Base-by-base conservation (phyloP, 2,888 invertebrate genomes). In the Euzetes globulus region DNA sequence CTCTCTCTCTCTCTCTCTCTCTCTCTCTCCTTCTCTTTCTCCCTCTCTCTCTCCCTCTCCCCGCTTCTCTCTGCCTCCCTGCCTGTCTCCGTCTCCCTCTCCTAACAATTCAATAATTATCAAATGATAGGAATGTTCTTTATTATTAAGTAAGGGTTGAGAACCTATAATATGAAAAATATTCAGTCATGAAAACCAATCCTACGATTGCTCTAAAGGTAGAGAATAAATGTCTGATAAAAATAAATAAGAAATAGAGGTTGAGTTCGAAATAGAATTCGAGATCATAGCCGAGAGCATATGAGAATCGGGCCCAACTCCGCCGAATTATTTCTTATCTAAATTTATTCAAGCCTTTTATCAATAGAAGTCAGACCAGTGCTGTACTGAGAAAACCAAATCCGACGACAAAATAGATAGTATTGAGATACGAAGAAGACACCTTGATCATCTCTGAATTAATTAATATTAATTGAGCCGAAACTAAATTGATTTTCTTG, bases 81-180 rank as follows among this genome's bases (percentile, higher is more conserved):
- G 6, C 13, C 50, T 50, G 3, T 50, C 50, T 50, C 15, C 13
- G 6, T n/a, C n/a, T 50, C n/a, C 19, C 22, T 22, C 25, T 22
- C 25, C 58, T 22, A 58, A 58, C 58, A 58, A 58, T 58, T 58
- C 25, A 58, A 58, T 58, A 58, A 58, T 58, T 58, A 58, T 58
- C 5, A 58, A 25, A 25, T 58, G 13, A 58, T 58, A 19, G 22
- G 19, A 13, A 25, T 58, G 17, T 4, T 58, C 17, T 22, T 15
- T 50, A 50, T 50, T 15, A 50, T n/a, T 50, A 50, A 7, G 5
- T 22, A 25, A 58, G 58, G 58, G 58, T 58, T 58, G 58, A 58
- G 25, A 58, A 58, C 58, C 58, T 58, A 25, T 58, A 58, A 58
- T 58, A 25, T 58, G 58, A 58, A 58, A 25, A 58, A 58, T 58